A percentile compares a stretch with the other conserved stretches of the same genome.
These are phyloP conservation scores for Fratercula arctica DNA, from an alignment of 2,797 vertebrate species.

Conservation along the genomic window DNA sequence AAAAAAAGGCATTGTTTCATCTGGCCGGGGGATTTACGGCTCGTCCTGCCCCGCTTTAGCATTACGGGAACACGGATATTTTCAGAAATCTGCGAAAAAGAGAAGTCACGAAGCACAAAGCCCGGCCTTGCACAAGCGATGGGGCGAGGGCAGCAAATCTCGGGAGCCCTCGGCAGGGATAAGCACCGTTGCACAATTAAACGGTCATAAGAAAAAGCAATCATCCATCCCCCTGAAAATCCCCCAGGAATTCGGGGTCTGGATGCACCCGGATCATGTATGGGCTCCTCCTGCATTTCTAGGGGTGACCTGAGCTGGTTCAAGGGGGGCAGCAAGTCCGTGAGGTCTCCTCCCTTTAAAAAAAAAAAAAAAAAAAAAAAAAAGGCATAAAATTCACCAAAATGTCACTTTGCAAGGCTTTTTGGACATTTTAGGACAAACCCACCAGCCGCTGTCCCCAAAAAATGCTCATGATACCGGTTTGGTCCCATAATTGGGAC, in stretches of 20 bases:
- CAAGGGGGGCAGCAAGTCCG: background rate
- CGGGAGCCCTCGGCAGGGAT: fast-evolving
- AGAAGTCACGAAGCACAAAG: background rate
- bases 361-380: background rate
- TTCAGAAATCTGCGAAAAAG: background rate
- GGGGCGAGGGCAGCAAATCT: background rate
- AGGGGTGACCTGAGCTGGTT: background rate
- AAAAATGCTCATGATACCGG: fast-evolving
- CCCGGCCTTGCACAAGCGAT: background rate
- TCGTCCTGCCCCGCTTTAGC: fast-evolving
- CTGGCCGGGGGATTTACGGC: fast-evolving
- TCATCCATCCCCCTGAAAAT: background rate
- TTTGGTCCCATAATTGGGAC: too few relatives aligned
- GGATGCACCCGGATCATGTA: fast-evolving
- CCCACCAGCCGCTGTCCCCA: background rate
- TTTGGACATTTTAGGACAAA: background rate
- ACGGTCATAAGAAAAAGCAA: background rate
- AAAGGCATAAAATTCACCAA: background rate
- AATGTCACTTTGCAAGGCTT: fast-evolving
- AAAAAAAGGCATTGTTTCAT: background rate
- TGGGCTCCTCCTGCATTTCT: background rate
- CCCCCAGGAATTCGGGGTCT: fast-evolving
- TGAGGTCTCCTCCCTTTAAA: background rate
- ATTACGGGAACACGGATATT: fast-evolving
- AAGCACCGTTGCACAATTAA: background rate